Percentiles rank a stretch among this genome's conserved stretches.
phyloP scores from a whole-genome alignment of 2,888 invertebrate species.

The Aphodius sticticus region DNA sequence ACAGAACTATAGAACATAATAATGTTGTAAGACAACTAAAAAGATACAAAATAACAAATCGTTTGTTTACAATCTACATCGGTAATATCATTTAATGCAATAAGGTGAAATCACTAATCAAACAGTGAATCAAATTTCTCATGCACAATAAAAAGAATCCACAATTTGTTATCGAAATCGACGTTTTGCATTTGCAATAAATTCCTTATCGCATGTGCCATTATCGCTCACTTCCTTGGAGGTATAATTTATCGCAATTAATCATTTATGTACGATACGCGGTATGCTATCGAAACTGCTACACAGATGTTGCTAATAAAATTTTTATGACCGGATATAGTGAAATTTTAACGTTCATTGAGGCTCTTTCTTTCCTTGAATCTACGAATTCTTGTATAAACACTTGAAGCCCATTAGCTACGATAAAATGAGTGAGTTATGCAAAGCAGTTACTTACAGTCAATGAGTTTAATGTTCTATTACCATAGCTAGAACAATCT shows the following conservation, averaged over 20 bases:
- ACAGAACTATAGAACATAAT: no score
- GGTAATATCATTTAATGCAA: background rate
- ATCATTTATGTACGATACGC: background rate
- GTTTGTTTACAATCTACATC: background rate
- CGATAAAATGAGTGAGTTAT: background rate
- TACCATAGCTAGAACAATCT: background rate
- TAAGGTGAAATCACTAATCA: background rate
- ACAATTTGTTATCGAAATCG: background rate
- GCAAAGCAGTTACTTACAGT: background rate
- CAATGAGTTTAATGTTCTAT: background rate
- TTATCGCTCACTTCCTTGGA: background rate
- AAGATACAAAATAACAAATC: background rate
- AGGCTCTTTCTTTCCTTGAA: background rate
- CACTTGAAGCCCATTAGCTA: background rate
- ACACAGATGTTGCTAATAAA: background rate
- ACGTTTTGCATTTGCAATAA: background rate
- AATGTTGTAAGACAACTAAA: no score
- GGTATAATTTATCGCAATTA: background rate
- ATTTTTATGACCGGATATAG: background rate
- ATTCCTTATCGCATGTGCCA: background rate
- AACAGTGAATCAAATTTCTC: background rate
- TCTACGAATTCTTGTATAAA: background rate
- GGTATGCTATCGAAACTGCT: background rate
- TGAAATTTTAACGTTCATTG: background rate
- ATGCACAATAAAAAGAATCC: background rate